Conservation (phyloP, 2,888 invertebrate species). For the Euproctis similis region DNA sequence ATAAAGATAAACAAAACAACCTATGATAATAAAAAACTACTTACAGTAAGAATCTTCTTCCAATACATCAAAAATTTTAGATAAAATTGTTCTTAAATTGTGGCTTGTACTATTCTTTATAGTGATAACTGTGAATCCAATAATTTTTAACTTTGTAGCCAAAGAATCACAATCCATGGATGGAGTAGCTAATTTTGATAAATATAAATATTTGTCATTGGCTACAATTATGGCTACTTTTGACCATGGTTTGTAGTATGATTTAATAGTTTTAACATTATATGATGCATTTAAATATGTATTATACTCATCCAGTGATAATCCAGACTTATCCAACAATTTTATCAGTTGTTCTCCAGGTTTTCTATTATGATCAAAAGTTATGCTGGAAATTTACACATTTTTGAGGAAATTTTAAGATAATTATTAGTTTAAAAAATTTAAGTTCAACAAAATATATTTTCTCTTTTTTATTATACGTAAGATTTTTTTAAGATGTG, state of each 20-base stretch:
- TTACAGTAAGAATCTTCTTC: slow-evolving; percentile 64
- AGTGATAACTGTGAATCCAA: slow-evolving; percentile 54
- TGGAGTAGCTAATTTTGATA: slow-evolving; percentile 59
- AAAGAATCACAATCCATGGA: slow-evolving; percentile 57
- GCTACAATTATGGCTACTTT: slow-evolving; percentile 66
- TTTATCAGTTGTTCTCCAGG: slow-evolving; percentile 57
- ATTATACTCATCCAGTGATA: slow-evolving; percentile 35
- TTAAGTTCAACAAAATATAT: too few species aligned
- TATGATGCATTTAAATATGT: slow-evolving; percentile 28
- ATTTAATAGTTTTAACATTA: slow-evolving; percentile 33
- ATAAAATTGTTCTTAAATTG: slow-evolving; percentile 38
- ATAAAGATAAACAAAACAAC: too few species aligned
- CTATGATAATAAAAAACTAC: too few species aligned
- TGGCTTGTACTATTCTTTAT: slow-evolving; percentile 45
- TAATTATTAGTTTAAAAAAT: too few species aligned
- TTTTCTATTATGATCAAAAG: slow-evolving; percentile 31
- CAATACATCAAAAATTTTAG: slow-evolving; percentile 36
- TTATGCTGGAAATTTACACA: slow-evolving; percentile 33
- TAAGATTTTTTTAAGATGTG: too few species aligned
- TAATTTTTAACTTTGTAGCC: slow-evolving; percentile 39
- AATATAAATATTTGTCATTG: slow-evolving; percentile 54
- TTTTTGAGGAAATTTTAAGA: too few species aligned
- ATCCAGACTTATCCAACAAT: slow-evolving; percentile 46
- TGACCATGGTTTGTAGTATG: slow-evolving; percentile 47
- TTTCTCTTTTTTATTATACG: too few species aligned